Evolutionary conservation across 2,888 invertebrate genomes (phyloP).

Genomic region (Drosophila austrosaltans): DNA sequence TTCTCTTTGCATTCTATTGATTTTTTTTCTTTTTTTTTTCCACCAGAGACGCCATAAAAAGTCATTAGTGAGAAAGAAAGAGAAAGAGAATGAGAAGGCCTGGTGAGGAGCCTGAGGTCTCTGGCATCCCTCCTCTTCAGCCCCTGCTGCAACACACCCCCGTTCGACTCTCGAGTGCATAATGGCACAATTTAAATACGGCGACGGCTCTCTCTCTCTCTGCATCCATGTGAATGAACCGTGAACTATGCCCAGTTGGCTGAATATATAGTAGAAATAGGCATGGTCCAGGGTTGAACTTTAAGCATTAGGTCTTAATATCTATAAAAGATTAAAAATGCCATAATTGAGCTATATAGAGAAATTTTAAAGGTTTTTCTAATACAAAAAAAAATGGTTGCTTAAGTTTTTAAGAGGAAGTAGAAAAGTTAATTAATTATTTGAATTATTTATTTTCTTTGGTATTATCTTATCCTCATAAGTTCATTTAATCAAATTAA

Average conservation of each 20-base stretch:
- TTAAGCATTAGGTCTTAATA: constrained; percentile 26
- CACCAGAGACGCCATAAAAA: constrained; percentile 68
- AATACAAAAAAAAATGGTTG: too few species aligned
- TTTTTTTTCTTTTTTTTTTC: constrained; percentile 56
- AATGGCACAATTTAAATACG: constrained; percentile 80
- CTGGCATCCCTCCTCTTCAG: background rate
- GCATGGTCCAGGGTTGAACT: constrained; percentile 22
- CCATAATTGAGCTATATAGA: background rate
- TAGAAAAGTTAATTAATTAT: too few species aligned
- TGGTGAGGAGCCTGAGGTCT: constrained; percentile 41
- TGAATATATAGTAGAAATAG: constrained; percentile 33
- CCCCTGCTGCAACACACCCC: too few species aligned
- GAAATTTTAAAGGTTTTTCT: too few species aligned
- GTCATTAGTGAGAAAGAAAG: constrained; percentile 67
- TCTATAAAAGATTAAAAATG: constrained; percentile 5
- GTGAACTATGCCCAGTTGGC: constrained; percentile 52
- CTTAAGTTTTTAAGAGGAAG: too few species aligned
- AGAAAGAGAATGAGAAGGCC: background rate
- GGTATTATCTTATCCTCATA: too few species aligned
- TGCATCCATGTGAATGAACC: constrained; percentile 71
- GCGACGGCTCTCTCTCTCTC: constrained; percentile 44
- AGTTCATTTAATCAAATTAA: background rate
- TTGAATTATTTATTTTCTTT: too few species aligned
- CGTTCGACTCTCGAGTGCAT: constrained; percentile 57
- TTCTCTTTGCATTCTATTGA: constrained; percentile 71